Conservation (phyloP, 2,113 vertebrate species). For the Phrynocephalus versicolor region DNA sequence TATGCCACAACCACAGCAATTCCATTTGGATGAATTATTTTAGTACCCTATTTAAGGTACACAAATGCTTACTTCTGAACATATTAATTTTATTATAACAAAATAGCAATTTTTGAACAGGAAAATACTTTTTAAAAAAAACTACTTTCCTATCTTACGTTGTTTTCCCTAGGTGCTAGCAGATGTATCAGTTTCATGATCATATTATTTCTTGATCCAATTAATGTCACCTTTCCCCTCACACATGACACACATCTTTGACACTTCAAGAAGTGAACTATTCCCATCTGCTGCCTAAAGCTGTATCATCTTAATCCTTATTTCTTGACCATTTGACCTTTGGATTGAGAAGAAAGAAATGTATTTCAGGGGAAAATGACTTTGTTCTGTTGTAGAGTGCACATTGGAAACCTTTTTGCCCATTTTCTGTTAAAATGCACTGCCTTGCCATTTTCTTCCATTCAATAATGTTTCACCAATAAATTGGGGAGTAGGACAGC, state of each 20-base stretch:
- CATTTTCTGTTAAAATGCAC: constrained; percentile 14
- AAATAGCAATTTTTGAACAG: neutral
- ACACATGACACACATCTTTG: constrained; percentile 6
- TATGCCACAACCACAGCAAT: neutral
- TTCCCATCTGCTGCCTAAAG: constrained; percentile 15
- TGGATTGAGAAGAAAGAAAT: constrained; percentile 29
- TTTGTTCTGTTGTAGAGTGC: neutral
- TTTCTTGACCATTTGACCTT: constrained; percentile 49
- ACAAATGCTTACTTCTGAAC: neutral
- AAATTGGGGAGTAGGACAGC: accelerated
- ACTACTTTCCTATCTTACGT: neutral
- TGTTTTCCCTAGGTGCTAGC: neutral
- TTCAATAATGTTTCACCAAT: neutral
- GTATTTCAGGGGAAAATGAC: constrained; percentile 40
- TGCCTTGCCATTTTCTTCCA: neutral
- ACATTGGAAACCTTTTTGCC: constrained; percentile 5
- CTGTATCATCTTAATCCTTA: constrained; percentile 35
- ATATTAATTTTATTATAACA: neutral
- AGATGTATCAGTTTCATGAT: constrained; percentile 9
- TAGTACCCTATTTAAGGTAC: neutral
- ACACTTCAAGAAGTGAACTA: constrained; percentile 28
- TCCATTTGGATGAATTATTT: neutral
- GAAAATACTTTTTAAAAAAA: neutral
- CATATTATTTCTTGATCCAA: constrained; percentile 21
- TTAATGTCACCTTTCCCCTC: constrained; percentile 29